phyloP scores from a whole-genome alignment of 2,888 invertebrate genomes.

The Escarpia spicata region DNA sequence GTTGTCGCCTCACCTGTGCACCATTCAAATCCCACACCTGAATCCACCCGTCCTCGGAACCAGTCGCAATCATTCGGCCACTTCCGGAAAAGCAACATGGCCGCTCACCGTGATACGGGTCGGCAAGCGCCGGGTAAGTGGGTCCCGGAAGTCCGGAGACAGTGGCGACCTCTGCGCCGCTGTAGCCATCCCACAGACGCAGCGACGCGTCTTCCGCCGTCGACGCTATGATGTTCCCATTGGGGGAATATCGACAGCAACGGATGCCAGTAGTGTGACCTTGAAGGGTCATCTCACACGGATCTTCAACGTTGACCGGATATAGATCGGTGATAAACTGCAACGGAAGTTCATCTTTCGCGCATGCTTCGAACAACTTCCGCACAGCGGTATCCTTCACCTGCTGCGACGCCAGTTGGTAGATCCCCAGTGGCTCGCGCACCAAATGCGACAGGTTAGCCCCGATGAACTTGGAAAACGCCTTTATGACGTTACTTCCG shows the following conservation, averaged over 20 bases:
- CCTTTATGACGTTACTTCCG: conserved; percentile 20
- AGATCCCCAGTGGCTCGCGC: conserved; percentile 30
- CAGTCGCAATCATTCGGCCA: conserved; percentile 29
- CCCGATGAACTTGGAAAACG: conserved; percentile 32
- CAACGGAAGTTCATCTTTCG: not conserved
- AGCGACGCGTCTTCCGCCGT: conserved; percentile 33
- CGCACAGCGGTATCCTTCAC: conserved; percentile 17
- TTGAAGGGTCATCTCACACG: conserved; percentile 38
- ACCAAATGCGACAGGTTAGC: conserved; percentile 32
- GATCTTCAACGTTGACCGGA: conserved; percentile 34
- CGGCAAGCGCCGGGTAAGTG: conserved; percentile 32
- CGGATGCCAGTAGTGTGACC: conserved; percentile 35
- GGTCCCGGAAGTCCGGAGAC: conserved; percentile 38
- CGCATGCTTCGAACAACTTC: conserved; percentile 21
- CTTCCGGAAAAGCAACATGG: conserved; percentile 30
- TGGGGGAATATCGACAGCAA: conserved; percentile 30
- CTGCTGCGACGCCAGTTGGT: conserved; percentile 38
- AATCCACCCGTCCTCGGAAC: conserved; percentile 34
- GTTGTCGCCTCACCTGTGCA: conserved; percentile 25
- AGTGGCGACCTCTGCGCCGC: conserved; percentile 35
- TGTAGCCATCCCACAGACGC: conserved; percentile 37
- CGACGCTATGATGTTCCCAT: conserved; percentile 35
- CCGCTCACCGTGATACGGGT: conserved; percentile 35
- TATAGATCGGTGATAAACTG: not conserved
- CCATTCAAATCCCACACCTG: conserved; percentile 35